phyloP scores from a whole-genome alignment of 1,140 invertebrate genomes.

The Drosophila sulfurigaster region DNA sequence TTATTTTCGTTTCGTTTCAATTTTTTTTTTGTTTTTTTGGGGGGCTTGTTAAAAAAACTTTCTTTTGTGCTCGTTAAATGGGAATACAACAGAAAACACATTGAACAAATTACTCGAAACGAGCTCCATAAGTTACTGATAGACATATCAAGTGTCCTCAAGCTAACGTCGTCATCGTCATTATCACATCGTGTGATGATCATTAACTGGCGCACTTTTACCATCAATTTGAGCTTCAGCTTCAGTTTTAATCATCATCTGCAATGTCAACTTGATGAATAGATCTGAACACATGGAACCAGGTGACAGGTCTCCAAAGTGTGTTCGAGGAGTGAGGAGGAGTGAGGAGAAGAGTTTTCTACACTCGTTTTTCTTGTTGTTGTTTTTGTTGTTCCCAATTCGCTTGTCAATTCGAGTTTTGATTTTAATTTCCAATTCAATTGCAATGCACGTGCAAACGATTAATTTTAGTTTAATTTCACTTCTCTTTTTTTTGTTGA shows the following conservation, averaged over 20 bases:
- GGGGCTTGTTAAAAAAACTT: conserved; percentile 55
- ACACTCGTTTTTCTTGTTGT: background rate
- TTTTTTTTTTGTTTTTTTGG: conserved; percentile 11
- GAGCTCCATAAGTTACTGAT: conserved; percentile 53
- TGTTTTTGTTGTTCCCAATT: background rate
- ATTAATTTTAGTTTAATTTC: conserved; percentile 60
- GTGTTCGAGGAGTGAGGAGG: background rate
- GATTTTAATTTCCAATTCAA: conserved; percentile 38
- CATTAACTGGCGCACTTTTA: conserved; percentile 36
- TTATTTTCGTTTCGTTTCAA: conserved; percentile 14
- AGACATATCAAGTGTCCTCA: conserved; percentile 69
- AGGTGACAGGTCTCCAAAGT: conserved; percentile 30
- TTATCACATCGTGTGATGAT: conserved; percentile 26
- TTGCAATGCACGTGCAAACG: conserved; percentile 67
- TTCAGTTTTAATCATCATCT: conserved; percentile 29
- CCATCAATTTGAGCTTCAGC: conserved; percentile 22
- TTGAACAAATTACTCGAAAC: conserved; percentile 28
- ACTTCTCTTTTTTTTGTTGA: background rate
- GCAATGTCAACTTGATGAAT: conserved; percentile 16
- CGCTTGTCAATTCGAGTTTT: conserved; percentile 47
- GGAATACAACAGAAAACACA: conserved; percentile 28
- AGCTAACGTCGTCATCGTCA: conserved; percentile 1
- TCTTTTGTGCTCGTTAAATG: conserved; percentile 71
- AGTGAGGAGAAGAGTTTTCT: conserved; percentile 29
- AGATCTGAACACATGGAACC: conserved; percentile 5